These are phyloP conservation scores for Bradypodion pumilum DNA, from an alignment of 2,797 vertebrate genomes.

Conservation along the genomic window DNA sequence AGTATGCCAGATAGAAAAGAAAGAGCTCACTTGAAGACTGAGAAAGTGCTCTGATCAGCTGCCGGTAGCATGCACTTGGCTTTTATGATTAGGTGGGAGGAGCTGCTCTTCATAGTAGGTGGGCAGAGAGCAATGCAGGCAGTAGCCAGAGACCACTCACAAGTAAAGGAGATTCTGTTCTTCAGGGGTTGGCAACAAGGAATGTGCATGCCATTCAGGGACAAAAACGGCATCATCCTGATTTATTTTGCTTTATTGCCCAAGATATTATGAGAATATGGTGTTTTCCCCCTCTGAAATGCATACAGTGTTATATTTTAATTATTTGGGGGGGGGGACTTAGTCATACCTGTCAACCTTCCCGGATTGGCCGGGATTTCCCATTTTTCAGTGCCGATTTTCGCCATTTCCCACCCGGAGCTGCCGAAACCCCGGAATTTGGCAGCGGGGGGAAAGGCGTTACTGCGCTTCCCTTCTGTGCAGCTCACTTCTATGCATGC, in stretches of 20 bases:
- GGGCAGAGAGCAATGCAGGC: conserved; percentile 74
- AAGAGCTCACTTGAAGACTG: conserved; percentile 78
- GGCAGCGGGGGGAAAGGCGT: too few relatives aligned
- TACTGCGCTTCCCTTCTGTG: too few relatives aligned
- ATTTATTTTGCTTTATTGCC: conserved; percentile 34
- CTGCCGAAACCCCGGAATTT: too few relatives aligned
- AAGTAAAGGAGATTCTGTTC: conserved; percentile 57
- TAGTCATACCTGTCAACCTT: too few relatives aligned
- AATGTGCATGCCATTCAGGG: conserved; percentile 24
- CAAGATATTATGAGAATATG: conserved; percentile 24
- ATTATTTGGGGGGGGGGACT: conserved; percentile 12
- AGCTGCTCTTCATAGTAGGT: conserved; percentile 82
- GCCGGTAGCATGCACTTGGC: conserved; percentile 85
- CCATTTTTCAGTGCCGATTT: too few relatives aligned
- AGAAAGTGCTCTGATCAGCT: conserved; percentile 83
- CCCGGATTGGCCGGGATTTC: too few relatives aligned
- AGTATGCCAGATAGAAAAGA: conserved; percentile 73
- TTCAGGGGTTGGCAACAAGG: conserved; percentile 54
- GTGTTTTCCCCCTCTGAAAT: conserved; percentile 4
- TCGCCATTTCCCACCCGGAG: too few relatives aligned
- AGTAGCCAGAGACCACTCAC: conserved; percentile 72
- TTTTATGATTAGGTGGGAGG: conserved; percentile 98
- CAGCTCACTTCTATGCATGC: too few relatives aligned
- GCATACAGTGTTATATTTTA: conserved; percentile 19
- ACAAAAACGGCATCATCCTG: background rate